Conservation (phyloP, 2,888 invertebrate genomes). For the Scotopteryx bipunctaria region DNA sequence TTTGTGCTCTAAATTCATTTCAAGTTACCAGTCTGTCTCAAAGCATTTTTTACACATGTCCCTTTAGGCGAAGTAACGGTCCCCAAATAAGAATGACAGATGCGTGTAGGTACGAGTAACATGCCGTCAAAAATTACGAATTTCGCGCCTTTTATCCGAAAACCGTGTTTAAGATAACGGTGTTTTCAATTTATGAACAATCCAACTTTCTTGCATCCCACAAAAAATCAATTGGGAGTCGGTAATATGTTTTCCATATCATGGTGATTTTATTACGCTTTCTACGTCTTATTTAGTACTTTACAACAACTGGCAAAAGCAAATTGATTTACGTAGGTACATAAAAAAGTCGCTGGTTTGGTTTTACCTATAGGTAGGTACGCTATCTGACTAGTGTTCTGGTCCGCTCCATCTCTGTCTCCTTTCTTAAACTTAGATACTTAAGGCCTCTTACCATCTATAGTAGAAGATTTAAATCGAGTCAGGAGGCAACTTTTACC, state of each 20-base stretch:
- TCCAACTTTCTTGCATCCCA: conserved; percentile 47
- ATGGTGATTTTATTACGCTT: conserved; percentile 33
- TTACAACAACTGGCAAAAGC: conserved; percentile 5
- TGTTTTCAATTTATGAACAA: conserved; percentile 57
- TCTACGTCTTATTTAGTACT: conserved; percentile 21
- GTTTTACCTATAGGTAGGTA: no score
- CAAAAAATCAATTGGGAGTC: conserved; percentile 47
- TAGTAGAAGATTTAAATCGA: no score
- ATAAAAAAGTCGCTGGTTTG: no score
- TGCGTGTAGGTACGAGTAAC: conserved; percentile 47
- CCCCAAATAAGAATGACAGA: conserved; percentile 41
- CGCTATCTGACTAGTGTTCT: no score
- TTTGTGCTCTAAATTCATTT: conserved; percentile 11
- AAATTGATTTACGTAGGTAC: not conserved
- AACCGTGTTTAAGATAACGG: conserved; percentile 69
- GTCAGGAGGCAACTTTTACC: no score
- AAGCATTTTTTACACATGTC: conserved; percentile 39
- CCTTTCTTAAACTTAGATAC: no score
- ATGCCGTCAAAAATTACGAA: conserved; percentile 63
- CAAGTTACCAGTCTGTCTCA: not conserved
- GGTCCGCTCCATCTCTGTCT: no score
- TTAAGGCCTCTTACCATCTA: no score
- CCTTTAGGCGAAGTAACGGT: conserved; percentile 49
- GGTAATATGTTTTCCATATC: conserved; percentile 42
- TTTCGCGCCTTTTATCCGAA: conserved; percentile 71